Percentiles rank a stretch among this genome's conserved stretches.
Evolutionary conservation across 2,113 vertebrate genomes (phyloP).

Genomic region (Erythrolamprus reginae): DNA sequence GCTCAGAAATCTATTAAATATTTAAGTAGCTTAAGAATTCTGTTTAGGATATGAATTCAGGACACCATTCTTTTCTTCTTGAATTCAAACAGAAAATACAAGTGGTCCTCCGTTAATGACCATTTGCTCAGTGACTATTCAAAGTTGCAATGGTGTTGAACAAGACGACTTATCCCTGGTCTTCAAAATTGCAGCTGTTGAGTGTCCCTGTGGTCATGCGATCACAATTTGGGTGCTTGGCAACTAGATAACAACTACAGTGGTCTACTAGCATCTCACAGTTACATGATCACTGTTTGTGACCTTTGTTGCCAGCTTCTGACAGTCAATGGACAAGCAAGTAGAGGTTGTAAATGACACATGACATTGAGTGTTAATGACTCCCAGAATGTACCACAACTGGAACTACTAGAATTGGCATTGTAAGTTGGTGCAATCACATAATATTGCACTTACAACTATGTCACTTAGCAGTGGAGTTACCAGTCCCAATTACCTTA

Average conservation of each 20-base stretch:
- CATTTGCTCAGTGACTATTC: neutral
- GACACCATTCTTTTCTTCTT: neutral
- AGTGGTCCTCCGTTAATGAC: neutral
- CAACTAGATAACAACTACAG: neutral
- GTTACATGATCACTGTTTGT: neutral
- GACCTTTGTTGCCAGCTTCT: neutral
- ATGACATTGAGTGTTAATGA: neutral
- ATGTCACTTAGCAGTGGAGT: neutral
- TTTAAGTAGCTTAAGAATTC: slow-evolving; percentile 13
- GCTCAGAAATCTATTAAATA: slow-evolving; percentile 21
- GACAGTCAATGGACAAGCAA: neutral
- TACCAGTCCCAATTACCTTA: neutral
- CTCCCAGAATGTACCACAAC: neutral
- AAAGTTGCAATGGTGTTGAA: neutral
- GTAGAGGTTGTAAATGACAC: neutral
- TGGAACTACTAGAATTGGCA: neutral
- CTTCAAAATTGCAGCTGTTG: neutral
- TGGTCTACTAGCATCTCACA: neutral
- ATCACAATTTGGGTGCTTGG: neutral
- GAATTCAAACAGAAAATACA: neutral
- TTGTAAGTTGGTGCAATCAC: neutral
- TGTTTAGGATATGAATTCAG: neutral
- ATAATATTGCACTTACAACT: neutral
- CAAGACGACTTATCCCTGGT: neutral
- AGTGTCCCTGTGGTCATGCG: neutral